Base-by-base conservation (phyloP, 2,888 invertebrate genomes). In the Lepidonotus clava region DNA sequence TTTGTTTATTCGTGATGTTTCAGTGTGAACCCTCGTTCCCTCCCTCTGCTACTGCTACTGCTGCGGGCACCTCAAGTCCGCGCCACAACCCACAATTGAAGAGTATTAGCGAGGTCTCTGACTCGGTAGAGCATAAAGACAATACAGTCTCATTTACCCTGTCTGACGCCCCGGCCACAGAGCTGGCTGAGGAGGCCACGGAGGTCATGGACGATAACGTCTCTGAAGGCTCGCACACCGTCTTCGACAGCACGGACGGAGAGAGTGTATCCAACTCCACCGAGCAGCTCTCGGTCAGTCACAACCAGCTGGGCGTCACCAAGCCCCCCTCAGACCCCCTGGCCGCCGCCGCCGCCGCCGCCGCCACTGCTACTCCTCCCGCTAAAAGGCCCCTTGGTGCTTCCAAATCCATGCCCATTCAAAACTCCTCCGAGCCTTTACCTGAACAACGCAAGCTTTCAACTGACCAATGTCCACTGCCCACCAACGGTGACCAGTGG, bases 1-100 rank as follows among this genome's bases (percentile, higher is more conserved):
- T 71, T 46, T 71, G 34, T 34, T 71, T 71, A 46, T 2, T 28
- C 28, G 28, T 80, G 46, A 46, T 80, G 80, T 80, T 80, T 80
- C 80, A 80, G 80, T 80, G 80, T 80, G 80, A 80, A 80, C 46
- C 80, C 46, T 80, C 80, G 32, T 14, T 34, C 51, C 80, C 80
- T 51, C 46, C 80, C 80, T 46, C 80, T 80, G 46, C 51, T 18
- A 46, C 14, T 21, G 14, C 80, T 80, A 32, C 51, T 18, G 80
- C 14, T 21, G 14, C 36, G 38, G 76, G 80, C 21, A 41, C 46
- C 14, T 14, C 80, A 18, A 80, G 80, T 28, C 80, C 80, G 51
- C 80, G 28, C 28, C 80, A 41, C 80, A 80, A 46, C 41, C 41
- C 46, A n/a, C 46, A 34, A 5, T 34, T 80, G 46, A 28, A 24